Evolutionary conservation across 2,797 vertebrate genomes (phyloP).

Genomic region (Dendrocincla fuliginosa): DNA sequence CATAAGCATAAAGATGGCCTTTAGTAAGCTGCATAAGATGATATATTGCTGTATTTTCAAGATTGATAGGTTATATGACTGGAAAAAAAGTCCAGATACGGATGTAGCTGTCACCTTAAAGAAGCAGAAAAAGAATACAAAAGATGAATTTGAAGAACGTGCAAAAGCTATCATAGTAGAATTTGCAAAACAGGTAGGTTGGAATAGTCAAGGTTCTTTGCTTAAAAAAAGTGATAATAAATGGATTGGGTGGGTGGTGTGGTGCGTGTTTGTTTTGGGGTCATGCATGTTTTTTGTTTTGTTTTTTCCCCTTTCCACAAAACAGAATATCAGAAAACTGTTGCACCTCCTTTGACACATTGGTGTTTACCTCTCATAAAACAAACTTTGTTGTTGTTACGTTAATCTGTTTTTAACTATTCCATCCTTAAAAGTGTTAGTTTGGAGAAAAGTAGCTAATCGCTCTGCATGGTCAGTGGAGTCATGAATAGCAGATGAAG

Average conservation of each 20-base stretch:
- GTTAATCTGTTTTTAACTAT: neutral
- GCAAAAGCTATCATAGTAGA: conserved; percentile 92
- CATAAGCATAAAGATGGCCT: neutral
- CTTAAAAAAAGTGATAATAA: neutral
- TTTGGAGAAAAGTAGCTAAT: neutral
- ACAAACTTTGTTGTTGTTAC: neutral
- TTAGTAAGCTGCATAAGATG: neutral
- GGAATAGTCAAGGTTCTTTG: neutral
- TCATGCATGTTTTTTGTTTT: neutral
- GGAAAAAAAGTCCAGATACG: conserved; percentile 95
- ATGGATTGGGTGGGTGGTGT: neutral
- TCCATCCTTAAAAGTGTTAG: neutral
- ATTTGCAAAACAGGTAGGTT: conserved; percentile 93
- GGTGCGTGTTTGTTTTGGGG: neutral
- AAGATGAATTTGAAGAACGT: conserved; percentile 96
- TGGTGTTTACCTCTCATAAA: neutral
- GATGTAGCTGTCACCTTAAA: conserved; percentile 92
- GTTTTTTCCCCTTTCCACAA: neutral
- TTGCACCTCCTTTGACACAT: neutral
- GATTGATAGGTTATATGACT: conserved; percentile 97
- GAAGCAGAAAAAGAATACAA: conserved; percentile 99
- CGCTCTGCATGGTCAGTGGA: neutral
- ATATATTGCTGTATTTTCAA: conserved; percentile 61
- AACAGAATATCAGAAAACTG: neutral
- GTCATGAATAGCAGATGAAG: neutral